Percentiles rank a stretch among this genome's conserved stretches.
These are phyloP conservation scores for Aphrocallistes beatrix DNA, from an alignment of 37 sponge, comb jelly and placozoan species.

Conservation along the genomic window DNA sequence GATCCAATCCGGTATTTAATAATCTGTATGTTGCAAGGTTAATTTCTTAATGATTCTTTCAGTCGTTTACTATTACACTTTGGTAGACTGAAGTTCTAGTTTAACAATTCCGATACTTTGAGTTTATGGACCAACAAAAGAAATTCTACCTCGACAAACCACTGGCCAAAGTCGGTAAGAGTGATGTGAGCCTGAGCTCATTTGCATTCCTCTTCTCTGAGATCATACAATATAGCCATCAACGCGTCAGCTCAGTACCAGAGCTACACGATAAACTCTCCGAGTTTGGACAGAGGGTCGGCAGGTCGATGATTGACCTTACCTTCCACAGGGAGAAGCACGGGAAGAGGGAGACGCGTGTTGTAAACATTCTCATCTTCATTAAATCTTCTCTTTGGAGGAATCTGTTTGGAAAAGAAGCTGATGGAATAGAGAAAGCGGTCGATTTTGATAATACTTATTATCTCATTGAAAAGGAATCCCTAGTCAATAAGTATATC, in stretches of 20 bases:
- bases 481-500: slow-evolving; percentile 84
- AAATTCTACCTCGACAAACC: slow-evolving; percentile 26
- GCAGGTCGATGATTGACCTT: slow-evolving; percentile 74
- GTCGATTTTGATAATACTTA: slow-evolving; percentile 75
- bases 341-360: slow-evolving; percentile 64
- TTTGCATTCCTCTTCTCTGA: slow-evolving; percentile 93
- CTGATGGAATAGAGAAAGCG: slow-evolving; percentile 84
- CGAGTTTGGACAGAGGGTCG: slow-evolving; percentile 75
- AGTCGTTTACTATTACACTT: too few relatives aligned
- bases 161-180: slow-evolving; percentile 20
- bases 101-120: too few relatives aligned
- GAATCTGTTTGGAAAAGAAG: slow-evolving; percentile 91
- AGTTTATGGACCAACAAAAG: too few relatives aligned
- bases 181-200: slow-evolving; percentile 69
- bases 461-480: slow-evolving; percentile 75
- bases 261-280: slow-evolving; percentile 82
- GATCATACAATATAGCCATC: slow-evolving; percentile 79
- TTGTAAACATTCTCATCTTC: slow-evolving; percentile 71
- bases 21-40: too few relatives aligned
- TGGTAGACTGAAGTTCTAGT: too few relatives aligned
- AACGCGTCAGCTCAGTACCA: slow-evolving; percentile 53
- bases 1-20: too few relatives aligned
- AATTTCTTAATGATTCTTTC: too few relatives aligned
- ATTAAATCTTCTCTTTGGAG: slow-evolving; percentile 90
- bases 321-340: slow-evolving; percentile 61